These are phyloP conservation scores for Oikopleura vanhoeffeni DNA, from an alignment of 23 tunicate species.

Conservation along the genomic window DNA sequence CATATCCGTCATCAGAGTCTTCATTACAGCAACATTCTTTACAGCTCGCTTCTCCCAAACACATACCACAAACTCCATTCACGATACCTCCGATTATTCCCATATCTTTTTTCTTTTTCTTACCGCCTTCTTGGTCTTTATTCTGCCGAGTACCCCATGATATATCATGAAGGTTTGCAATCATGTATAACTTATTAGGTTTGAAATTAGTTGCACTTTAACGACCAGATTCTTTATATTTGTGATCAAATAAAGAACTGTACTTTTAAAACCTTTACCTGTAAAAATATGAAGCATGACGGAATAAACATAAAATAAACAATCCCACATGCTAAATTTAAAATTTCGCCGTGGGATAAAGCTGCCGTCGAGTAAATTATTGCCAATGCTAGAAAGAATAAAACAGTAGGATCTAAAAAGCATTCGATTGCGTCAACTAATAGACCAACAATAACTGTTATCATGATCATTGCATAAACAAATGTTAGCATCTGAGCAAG, in stretches of 20 bases:
- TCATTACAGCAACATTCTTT: not conserved
- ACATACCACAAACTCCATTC: not conserved
- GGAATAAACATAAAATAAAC: not conserved
- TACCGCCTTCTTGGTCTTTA: not conserved
- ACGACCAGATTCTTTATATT: too few species aligned
- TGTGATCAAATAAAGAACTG: too few species aligned
- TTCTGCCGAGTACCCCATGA: slow-evolving; percentile 13
- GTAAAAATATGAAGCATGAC: not conserved
- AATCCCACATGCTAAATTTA: not conserved
- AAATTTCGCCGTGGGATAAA: not conserved
- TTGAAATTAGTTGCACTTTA: too few species aligned
- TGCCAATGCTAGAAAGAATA: slow-evolving; percentile 58
- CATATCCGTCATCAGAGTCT: not conserved
- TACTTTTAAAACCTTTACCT: too few species aligned
- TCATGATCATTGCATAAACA: slow-evolving; percentile 71
- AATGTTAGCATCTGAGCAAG: slow-evolving; percentile 77
- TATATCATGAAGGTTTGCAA: not conserved
- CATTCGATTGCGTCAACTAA: slow-evolving; percentile 30
- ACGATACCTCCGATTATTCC: not conserved
- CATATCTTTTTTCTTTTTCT: slow-evolving; percentile 8
- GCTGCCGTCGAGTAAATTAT: slow-evolving; percentile 32
- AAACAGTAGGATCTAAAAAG: slow-evolving; percentile 51
- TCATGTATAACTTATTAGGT: not conserved
- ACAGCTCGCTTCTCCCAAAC: not conserved
- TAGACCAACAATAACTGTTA: slow-evolving; percentile 79